A percentile compares a stretch with the other conserved stretches of the same genome.
Evolutionary conservation across 2,888 invertebrate species (phyloP).

Genomic region (Drosophila borealis): DNA sequence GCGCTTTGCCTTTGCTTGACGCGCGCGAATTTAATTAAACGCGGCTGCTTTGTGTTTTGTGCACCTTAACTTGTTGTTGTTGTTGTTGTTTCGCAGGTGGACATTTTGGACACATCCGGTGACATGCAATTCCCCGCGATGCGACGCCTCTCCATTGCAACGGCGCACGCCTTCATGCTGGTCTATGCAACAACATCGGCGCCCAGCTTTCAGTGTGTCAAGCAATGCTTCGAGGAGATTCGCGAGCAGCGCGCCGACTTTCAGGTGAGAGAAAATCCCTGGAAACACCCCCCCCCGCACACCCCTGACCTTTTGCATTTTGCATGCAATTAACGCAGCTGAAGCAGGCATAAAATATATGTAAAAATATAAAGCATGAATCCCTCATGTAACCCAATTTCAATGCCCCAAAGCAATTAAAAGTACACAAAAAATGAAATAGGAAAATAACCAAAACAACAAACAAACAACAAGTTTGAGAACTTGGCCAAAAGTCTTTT

Average conservation of each 20-base stretch:
- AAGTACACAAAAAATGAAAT: conserved; percentile 17
- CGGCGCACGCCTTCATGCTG: conserved; percentile 94
- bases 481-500: conserved; percentile 19
- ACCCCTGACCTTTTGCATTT: conserved; percentile 32
- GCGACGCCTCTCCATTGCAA: conserved; percentile 93
- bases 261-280: conserved; percentile 84
- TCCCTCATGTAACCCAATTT: conserved; percentile 43
- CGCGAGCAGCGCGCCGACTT: conserved; percentile 92
- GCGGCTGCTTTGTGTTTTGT: conserved; percentile 16
- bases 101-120: conserved; percentile 93
- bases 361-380: conserved; percentile 34
- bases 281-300: neutral
- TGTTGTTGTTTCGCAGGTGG: conserved; percentile 86
- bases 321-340: conserved; percentile 65
- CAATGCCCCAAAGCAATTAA: conserved; percentile 62
- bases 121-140: conserved; percentile 96
- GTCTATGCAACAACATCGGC: conserved; percentile 93
- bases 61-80: conserved; percentile 2
- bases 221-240: conserved; percentile 92
- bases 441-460: neutral
- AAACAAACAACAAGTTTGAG: conserved; percentile 10
- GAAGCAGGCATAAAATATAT: conserved; percentile 8
- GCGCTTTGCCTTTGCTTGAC: conserved; percentile 8
- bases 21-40: conserved; percentile 27
- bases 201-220: conserved; percentile 90